Evolutionary conservation across 2,888 invertebrate genomes (phyloP).

Genomic region (Tyria jacobaeae): DNA sequence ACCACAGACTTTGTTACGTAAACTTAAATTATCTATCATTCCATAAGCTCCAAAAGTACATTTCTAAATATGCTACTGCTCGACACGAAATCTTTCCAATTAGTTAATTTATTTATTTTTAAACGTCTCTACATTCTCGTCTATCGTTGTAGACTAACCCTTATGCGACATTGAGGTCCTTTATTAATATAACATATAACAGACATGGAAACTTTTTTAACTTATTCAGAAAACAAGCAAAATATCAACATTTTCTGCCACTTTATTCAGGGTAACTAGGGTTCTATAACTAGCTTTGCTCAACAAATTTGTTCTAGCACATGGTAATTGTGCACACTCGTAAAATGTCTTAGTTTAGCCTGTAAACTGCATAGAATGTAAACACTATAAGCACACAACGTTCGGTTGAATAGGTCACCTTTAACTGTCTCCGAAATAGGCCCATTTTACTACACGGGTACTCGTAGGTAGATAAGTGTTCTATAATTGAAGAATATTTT

Average conservation of each 20-base stretch:
- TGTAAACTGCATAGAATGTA: slow-evolving; percentile 53
- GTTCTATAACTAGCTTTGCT: too few species aligned
- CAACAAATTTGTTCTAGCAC: too few species aligned
- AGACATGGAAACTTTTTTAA: too few species aligned
- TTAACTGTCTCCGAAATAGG: slow-evolving; percentile 53
- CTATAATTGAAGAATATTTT: background rate
- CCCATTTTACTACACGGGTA: slow-evolving; percentile 34
- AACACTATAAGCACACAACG: slow-evolving; percentile 47
- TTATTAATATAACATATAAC: too few species aligned
- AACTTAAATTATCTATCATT: background rate
- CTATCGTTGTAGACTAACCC: too few species aligned
- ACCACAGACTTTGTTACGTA: too few species aligned
- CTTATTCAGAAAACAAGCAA: too few species aligned
- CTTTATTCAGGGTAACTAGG: too few species aligned
- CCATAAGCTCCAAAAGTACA: background rate
- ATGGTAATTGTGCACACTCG: slow-evolving; percentile 35
- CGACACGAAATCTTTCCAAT: slow-evolving; percentile 3
- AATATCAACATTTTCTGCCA: too few species aligned
- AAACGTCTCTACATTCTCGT: too few species aligned
- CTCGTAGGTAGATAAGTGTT: slow-evolving; percentile 25
- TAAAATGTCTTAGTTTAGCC: slow-evolving; percentile 44
- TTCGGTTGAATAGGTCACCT: slow-evolving; percentile 43
- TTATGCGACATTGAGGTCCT: too few species aligned
- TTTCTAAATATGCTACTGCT: background rate
- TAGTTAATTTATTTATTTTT: too few species aligned